Conservation (phyloP, 2,113 vertebrate genomes). For the Hyaena hyaena region DNA sequence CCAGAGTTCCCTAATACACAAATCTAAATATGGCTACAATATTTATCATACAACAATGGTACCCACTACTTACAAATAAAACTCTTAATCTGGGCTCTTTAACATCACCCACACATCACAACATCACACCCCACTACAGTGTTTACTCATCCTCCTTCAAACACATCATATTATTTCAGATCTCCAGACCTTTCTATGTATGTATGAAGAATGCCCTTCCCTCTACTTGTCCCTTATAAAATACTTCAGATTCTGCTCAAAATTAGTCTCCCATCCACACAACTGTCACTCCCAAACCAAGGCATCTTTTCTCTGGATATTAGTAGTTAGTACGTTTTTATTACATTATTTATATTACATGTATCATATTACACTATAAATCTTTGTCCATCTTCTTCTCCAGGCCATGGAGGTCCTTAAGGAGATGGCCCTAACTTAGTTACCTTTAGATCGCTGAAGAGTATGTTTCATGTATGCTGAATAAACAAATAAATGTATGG, state of each 20-base stretch:
- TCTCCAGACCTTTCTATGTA: not conserved
- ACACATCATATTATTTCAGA: not conserved
- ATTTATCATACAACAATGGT: not conserved
- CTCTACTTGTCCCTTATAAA: not conserved
- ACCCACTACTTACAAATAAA: not conserved
- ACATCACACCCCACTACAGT: not conserved
- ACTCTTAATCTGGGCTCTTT: not conserved
- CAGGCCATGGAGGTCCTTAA: not conserved
- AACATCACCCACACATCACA: conserved; percentile 10
- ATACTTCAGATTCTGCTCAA: not conserved
- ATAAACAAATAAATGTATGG: not conserved
- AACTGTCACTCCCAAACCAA: not conserved
- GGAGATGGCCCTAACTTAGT: not conserved
- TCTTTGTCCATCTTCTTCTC: not conserved
- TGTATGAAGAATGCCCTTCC: not conserved
- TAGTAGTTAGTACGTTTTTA: not conserved
- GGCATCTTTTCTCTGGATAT: not conserved
- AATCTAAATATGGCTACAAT: not conserved
- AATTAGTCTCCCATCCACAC: not conserved
- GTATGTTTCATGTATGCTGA: not conserved
- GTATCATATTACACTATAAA: not conserved
- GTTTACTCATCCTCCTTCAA: conserved; percentile 8
- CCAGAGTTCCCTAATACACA: not conserved
- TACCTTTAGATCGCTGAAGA: not conserved
- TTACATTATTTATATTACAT: not conserved